These are phyloP conservation scores for Embidobia sp. DNA, from an alignment of 2,888 invertebrate genomes.

Conservation along the genomic window DNA sequence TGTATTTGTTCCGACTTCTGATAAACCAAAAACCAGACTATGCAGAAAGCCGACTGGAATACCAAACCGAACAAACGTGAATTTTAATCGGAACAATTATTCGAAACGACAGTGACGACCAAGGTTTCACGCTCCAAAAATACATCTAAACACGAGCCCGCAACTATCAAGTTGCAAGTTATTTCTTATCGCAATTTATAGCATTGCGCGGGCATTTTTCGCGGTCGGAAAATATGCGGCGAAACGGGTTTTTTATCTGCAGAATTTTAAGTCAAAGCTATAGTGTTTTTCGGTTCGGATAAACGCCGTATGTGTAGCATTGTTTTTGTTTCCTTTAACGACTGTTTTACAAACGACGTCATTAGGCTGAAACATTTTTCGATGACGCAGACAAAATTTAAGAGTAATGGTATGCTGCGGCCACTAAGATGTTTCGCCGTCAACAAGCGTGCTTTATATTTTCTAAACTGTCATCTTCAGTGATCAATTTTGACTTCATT, in stretches of 20 bases:
- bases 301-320: background rate
- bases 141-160: conserved; percentile 16
- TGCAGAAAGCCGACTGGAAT: too few relatives aligned
- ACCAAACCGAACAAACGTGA: too few relatives aligned
- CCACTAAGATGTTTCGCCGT: too few relatives aligned
- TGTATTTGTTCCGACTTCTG: too few relatives aligned
- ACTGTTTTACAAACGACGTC: conserved; percentile 57
- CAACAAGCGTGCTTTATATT: too few relatives aligned
- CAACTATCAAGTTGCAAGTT: conserved; percentile 16
- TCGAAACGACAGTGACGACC: too few relatives aligned
- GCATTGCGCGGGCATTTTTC: conserved; percentile 36
- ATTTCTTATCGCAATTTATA: conserved; percentile 48
- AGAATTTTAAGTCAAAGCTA: too few relatives aligned
- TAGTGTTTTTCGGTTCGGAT: conserved; percentile 57
- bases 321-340: conserved; percentile 14
- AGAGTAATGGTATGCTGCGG: too few relatives aligned
- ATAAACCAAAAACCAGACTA: too few relatives aligned
- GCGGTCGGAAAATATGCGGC: conserved; percentile 20
- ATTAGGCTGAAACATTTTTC: too few relatives aligned
- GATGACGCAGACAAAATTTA: too few relatives aligned
- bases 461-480: conserved; percentile 13
- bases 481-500: background rate
- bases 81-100: too few relatives aligned
- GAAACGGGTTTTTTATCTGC: conserved; percentile 41
- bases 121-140: conserved; percentile 27